These are phyloP conservation scores for Meloidogyne chitwoodi DNA, from an alignment of 1,140 invertebrate species.

Conservation along the genomic window DNA sequence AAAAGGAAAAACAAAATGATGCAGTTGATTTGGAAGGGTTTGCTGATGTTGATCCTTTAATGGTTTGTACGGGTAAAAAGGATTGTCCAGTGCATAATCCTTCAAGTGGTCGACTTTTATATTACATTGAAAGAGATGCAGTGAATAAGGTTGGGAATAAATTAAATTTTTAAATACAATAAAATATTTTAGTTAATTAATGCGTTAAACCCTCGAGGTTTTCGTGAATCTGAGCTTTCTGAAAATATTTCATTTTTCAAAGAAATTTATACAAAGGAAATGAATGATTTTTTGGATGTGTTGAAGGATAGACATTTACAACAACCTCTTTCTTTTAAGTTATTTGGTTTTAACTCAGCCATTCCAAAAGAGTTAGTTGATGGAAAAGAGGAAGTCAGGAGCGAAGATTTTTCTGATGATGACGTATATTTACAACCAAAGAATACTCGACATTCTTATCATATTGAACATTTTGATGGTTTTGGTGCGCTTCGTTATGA, in stretches of 20 bases:
- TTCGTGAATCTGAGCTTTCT: slow-evolving; percentile 22
- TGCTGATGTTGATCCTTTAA: neutral
- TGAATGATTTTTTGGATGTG: neutral
- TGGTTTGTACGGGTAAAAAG: slow-evolving; percentile 9
- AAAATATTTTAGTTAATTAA: slow-evolving; percentile 16
- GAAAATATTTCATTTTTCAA: slow-evolving; percentile 22
- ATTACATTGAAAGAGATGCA: neutral
- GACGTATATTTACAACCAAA: neutral
- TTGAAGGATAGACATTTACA: too few species aligned
- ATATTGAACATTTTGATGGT: too few species aligned
- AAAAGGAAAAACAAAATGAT: neutral
- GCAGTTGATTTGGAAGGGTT: neutral
- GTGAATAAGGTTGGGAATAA: neutral
- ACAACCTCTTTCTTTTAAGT: neutral
- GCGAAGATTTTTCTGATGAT: neutral
- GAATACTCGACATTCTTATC: too few species aligned
- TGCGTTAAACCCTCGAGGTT: slow-evolving; percentile 26
- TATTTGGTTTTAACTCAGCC: neutral
- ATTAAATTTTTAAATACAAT: neutral
- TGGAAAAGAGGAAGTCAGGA: neutral
- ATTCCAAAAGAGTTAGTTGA: neutral
- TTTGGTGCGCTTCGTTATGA: too few species aligned
- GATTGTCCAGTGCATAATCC: slow-evolving; percentile 14
- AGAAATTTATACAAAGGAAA: slow-evolving; percentile 24
- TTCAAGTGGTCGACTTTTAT: neutral